Conservation (phyloP, 2,797 vertebrate species). For the Chelon auratus region DNA sequence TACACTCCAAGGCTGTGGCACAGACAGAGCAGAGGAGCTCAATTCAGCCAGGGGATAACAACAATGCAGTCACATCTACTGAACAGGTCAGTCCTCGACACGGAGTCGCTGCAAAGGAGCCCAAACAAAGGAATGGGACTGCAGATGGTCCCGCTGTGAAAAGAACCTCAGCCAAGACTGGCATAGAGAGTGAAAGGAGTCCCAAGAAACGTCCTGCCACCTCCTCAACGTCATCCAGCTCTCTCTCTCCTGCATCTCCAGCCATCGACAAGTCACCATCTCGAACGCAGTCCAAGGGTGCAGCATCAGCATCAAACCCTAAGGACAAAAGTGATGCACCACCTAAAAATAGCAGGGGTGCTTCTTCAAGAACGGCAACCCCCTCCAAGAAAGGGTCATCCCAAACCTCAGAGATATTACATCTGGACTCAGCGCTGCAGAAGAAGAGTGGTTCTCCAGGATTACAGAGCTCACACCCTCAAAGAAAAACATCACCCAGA, state of each 20-base stretch:
- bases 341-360: constrained; percentile 83
- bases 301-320: constrained; percentile 80
- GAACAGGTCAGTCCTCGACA: constrained; percentile 87
- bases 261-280: constrained; percentile 76
- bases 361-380: constrained; percentile 82
- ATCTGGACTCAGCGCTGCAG: constrained; percentile 64
- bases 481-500: constrained; percentile 78
- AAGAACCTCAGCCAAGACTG: constrained; percentile 83
- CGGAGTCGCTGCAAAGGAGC: constrained; percentile 87
- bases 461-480: constrained; percentile 72
- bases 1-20: constrained; percentile 78
- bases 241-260: constrained; percentile 85
- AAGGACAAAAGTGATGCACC: constrained; percentile 86
- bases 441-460: constrained; percentile 66
- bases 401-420: constrained; percentile 63
- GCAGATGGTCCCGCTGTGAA: constrained; percentile 78
- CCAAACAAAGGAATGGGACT: constrained; percentile 77
- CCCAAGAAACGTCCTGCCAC: constrained; percentile 87
- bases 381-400: constrained; percentile 87
- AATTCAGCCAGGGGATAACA: constrained; percentile 88
- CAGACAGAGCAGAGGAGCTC: constrained; percentile 83
- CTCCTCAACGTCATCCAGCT: constrained; percentile 86
- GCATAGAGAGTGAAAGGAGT: constrained; percentile 84
- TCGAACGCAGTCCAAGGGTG: constrained; percentile 69
- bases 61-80: constrained; percentile 87